phyloP scores from a whole-genome alignment of 2,113 vertebrate species.

The Mesoclemmys tuberculata region DNA sequence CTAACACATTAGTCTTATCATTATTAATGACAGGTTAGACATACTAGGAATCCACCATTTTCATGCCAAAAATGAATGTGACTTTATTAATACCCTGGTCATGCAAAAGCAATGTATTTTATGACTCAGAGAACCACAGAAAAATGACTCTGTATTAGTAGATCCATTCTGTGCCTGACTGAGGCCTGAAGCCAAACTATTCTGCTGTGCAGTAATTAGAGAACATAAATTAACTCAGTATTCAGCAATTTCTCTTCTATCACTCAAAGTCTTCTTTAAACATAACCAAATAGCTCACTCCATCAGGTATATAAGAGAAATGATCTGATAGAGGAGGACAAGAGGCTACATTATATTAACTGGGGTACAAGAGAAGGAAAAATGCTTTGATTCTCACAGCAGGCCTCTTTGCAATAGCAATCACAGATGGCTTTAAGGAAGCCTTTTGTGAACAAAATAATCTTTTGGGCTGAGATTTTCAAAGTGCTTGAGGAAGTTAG shows the following conservation, averaged over 20 bases:
- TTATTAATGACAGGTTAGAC: not conserved
- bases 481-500: constrained; percentile 3
- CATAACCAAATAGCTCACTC: constrained; percentile 12
- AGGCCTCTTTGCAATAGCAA: not conserved
- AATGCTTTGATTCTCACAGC: not conserved
- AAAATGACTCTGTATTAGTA: not conserved
- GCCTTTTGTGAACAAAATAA: not conserved
- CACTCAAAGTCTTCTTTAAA: not conserved
- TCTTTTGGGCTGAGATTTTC: constrained; percentile 7
- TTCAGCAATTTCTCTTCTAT: constrained; percentile 18
- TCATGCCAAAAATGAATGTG: not conserved
- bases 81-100: not conserved
- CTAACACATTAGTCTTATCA: not conserved
- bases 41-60: not conserved
- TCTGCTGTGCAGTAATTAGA: constrained; percentile 23
- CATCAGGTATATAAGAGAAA: not conserved
- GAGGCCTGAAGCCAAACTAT: not conserved
- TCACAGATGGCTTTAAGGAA: not conserved
- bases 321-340: not conserved
- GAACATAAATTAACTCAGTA: constrained; percentile 8
- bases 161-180: not conserved
- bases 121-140: not conserved
- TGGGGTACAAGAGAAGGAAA: not conserved
- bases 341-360: not conserved
- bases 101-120: not conserved